These are phyloP conservation scores for Saguinus imperator DNA, from an alignment of 2,113 vertebrate genomes.

Conservation along the genomic window DNA sequence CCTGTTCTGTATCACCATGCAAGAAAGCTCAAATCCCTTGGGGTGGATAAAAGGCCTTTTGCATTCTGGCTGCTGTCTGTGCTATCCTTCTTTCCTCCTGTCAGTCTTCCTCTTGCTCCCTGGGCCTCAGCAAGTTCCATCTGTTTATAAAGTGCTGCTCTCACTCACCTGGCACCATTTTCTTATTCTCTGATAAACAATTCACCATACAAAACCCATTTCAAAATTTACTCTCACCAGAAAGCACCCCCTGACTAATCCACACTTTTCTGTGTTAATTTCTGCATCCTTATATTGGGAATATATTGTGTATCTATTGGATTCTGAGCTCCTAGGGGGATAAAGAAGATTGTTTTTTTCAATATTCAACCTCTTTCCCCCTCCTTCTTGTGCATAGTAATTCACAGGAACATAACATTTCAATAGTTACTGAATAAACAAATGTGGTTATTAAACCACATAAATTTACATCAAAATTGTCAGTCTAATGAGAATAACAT, in stretches of 20 bases:
- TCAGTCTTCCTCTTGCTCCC: background rate
- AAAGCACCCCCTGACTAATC: background rate
- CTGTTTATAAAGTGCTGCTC: background rate
- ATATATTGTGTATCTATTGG: background rate
- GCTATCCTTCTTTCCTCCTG: background rate
- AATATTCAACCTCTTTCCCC: background rate
- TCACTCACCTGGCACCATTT: background rate
- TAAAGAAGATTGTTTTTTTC: background rate
- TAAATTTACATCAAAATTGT: background rate
- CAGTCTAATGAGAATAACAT: background rate
- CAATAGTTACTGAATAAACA: conserved; percentile 2
- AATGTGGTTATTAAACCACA: background rate
- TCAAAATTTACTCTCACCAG: background rate
- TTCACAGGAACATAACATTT: background rate
- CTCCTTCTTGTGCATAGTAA: background rate
- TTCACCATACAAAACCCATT: background rate
- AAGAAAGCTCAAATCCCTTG: background rate
- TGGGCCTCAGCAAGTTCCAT: background rate
- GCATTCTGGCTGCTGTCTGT: background rate
- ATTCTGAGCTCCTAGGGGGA: background rate
- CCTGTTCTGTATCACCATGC: background rate
- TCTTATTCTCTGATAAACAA: background rate
- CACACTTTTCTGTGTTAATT: background rate
- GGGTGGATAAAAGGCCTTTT: background rate
- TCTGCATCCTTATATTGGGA: background rate